Evolutionary conservation across 2,888 invertebrate species (phyloP).

Genomic region (Drosophila ezoana): DNA sequence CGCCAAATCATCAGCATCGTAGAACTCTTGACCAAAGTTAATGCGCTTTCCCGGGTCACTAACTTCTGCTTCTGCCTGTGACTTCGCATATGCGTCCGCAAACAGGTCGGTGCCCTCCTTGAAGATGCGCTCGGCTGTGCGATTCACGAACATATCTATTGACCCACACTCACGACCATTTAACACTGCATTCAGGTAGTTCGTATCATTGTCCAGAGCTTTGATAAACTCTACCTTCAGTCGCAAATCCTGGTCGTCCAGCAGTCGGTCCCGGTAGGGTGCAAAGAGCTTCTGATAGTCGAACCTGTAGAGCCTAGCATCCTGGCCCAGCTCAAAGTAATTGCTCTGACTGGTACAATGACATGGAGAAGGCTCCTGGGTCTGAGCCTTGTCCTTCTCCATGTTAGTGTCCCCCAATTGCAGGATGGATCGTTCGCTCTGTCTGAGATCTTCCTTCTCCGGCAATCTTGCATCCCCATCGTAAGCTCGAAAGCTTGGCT

Average conservation of each 20-base stretch:
- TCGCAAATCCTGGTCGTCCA: slow-evolving; percentile 16
- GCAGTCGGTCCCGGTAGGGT: background rate
- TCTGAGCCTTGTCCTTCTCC: background rate
- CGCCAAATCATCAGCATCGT: slow-evolving; percentile 65
- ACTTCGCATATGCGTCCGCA: slow-evolving; percentile 17
- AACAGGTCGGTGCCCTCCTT: slow-evolving; percentile 33
- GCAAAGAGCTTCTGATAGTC: slow-evolving; percentile 54
- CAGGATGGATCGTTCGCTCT: slow-evolving; percentile 7
- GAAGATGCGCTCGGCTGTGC: slow-evolving; percentile 49
- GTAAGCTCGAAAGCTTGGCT: background rate
- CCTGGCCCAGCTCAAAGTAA: slow-evolving; percentile 28
- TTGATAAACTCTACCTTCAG: slow-evolving; percentile 45
- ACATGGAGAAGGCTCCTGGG: slow-evolving; percentile 1
- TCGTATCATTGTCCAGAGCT: slow-evolving; percentile 55
- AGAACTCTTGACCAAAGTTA: slow-evolving; percentile 43
- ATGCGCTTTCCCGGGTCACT: background rate
- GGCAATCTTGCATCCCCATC: background rate
- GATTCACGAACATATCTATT: slow-evolving; percentile 36
- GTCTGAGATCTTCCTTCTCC: background rate
- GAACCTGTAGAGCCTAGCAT: slow-evolving; percentile 22
- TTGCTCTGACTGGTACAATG: slow-evolving; percentile 7
- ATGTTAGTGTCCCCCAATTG: background rate
- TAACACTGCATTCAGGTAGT: slow-evolving; percentile 38
- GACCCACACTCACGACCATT: slow-evolving; percentile 23
- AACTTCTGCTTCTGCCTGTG: rapidly evolving